Evolutionary conservation across 2,888 invertebrate species (phyloP), one percentile per base, ranked within the genome.

Genomic region (Boloria euphrosyne): DNA sequence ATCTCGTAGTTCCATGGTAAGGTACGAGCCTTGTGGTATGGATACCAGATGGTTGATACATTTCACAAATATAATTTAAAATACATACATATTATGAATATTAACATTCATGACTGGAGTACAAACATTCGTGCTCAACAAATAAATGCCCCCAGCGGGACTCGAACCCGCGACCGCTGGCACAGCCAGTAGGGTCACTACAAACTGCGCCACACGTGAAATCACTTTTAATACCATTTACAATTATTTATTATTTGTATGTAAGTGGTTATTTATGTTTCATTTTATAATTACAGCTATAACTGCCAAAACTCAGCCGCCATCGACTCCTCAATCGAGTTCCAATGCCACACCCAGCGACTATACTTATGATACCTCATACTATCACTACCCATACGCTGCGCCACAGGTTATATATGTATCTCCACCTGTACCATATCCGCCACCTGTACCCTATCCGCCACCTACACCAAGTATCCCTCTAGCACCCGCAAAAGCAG

Each of bases 361-460:
- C 27, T 16, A 46, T 14, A 63, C 73, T 3, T 79, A 77, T 49
- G 82, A 84, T 16, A 53, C 78, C 6, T 7, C 64, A 7, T 68
- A 66, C 6, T 70, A 77, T 52, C 63, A 77, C 13, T 73, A 76
- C 43, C 61, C 74, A 52, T 65, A 43, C 69, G 0, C 66, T 2
- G 47, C 73, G 31, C 81, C 82, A 1, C 84, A 83, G 74, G 74
- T 84, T 0, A 70, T 86, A 52, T 89, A 83, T 67, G 76, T 82
- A 44, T 74, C 85, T 5, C 73, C 78, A 27, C 68, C 79, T 38
- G 22, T 73, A 4, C 44, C 72, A 10, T 76, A 76, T 60, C 68
- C 76, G 1, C 27, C 71, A 17, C 69, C 76, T 13, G n/a, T n/a
- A n/a, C n/a, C 72, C 13, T 76, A 76, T 60, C 68, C 76, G 1